These are phyloP conservation scores for Vipera latastei DNA, from an alignment of 2,797 vertebrate species.

Conservation along the genomic window DNA sequence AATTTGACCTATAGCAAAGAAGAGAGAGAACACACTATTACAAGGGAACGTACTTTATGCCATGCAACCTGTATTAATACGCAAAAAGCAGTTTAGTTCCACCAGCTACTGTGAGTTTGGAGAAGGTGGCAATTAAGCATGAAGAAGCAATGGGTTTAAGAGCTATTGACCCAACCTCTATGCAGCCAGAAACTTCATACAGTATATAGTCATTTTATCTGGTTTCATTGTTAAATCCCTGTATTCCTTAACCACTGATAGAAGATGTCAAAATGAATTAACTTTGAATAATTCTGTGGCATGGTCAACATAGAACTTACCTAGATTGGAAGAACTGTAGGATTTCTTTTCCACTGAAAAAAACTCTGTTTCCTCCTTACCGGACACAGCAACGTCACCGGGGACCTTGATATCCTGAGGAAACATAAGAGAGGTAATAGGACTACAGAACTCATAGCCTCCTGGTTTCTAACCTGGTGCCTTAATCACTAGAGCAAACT, in stretches of 20 bases:
- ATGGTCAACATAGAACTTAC: slow-evolving; percentile 65
- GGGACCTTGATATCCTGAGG: slow-evolving; percentile 76
- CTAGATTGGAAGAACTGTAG: slow-evolving; percentile 82
- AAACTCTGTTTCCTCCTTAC: slow-evolving; percentile 67
- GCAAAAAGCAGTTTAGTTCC: not conserved
- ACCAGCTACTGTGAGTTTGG: not conserved
- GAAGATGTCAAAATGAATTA: not conserved
- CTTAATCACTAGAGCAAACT: not conserved
- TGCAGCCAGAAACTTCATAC: not conserved
- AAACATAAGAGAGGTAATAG: slow-evolving; percentile 86
- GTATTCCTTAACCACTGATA: not conserved
- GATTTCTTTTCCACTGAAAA: slow-evolving; percentile 75
- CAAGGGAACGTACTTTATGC: slow-evolving; percentile 3
- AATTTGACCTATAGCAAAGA: slow-evolving; percentile 67
- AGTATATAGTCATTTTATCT: not conserved
- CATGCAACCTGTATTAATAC: not conserved
- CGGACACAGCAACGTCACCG: slow-evolving; percentile 66
- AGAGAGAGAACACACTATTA: slow-evolving; percentile 13
- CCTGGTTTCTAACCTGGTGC: not conserved
- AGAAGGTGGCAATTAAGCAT: not conserved
- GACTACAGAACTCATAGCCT: not conserved
- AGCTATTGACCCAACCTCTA: not conserved
- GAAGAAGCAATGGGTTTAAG: not conserved
- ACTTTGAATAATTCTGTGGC: not conserved
- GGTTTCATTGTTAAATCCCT: not conserved